phyloP scores from a whole-genome alignment of 53 echinoderm and acorn worm species.

The Crossaster papposus region DNA sequence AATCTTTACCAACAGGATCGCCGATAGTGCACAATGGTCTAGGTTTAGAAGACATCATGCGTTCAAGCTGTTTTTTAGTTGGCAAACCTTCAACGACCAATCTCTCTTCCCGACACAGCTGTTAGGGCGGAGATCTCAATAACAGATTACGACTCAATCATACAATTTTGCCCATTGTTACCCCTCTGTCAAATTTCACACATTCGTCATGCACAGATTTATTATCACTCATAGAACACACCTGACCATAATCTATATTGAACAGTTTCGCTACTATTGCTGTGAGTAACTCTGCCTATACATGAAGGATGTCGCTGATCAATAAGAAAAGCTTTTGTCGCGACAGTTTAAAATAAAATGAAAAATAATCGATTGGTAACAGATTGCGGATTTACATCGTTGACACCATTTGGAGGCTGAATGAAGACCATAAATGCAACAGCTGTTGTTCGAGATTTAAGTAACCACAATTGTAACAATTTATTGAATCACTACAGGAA shows the following conservation, averaged over 20 bases:
- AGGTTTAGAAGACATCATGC: too few relatives aligned
- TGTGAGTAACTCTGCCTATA: background rate
- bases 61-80: background rate
- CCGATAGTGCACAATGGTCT: too few relatives aligned
- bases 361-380: constrained; percentile 9
- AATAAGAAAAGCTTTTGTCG: constrained; percentile 4
- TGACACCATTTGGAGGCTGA: constrained; percentile 21
- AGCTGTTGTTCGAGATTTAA: constrained; percentile 14
- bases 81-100: background rate
- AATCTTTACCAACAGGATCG: too few relatives aligned
- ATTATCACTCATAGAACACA: background rate
- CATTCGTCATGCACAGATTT: constrained; percentile 6
- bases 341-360: background rate
- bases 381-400: constrained; percentile 6
- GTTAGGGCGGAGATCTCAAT: constrained; percentile 1
- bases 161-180: constrained; percentile 22
- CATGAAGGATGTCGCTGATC: background rate
- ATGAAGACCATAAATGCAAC: background rate
- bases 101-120: constrained; percentile 5
- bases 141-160: background rate
- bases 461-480: background rate
- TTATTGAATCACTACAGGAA: background rate
- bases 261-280: background rate
- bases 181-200: constrained; percentile 25
- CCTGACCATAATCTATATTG: background rate